These are phyloP conservation scores for Chironomus tentans DNA, from an alignment of 2,888 invertebrate genomes.

Conservation along the genomic window DNA sequence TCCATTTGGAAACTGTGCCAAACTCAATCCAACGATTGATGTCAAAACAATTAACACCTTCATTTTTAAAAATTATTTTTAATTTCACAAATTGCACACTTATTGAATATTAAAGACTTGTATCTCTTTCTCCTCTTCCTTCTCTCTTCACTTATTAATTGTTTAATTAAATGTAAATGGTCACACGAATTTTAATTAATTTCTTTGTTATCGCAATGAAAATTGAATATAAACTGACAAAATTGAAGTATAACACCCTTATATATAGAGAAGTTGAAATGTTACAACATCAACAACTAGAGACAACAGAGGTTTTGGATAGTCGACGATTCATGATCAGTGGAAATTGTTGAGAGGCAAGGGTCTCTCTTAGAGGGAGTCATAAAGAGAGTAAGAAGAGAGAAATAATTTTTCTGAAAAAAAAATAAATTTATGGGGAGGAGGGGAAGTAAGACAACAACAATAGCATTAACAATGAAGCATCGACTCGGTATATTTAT, in stretches of 20 bases:
- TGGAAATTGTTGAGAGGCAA: not conserved
- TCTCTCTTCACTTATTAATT: not conserved
- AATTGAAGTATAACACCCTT: slow-evolving; percentile 21
- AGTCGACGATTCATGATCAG: not conserved
- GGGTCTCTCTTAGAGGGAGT: not conserved
- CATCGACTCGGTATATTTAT: no score
- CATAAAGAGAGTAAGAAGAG: not conserved
- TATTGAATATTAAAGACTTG: not conserved
- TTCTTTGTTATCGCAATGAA: not conserved
- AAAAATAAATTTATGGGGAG: not conserved
- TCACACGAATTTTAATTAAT: not conserved
- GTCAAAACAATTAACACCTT: slow-evolving; percentile 43
- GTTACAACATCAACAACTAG: not conserved
- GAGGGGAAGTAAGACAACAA: not conserved
- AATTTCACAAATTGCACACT: not conserved
- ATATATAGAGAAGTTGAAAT: slow-evolving; percentile 19
- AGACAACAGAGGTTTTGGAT: no score
- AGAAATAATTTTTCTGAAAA: not conserved
- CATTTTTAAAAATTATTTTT: slow-evolving; percentile 36
- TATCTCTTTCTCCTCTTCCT: no score
- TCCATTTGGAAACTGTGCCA: slow-evolving; percentile 66
- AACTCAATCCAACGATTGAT: slow-evolving; percentile 37
- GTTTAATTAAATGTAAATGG: not conserved
- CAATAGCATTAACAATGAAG: not conserved
- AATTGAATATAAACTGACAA: slow-evolving; percentile 26